Conservation (phyloP, 2,888 invertebrate genomes). For the Xanthorhoe designata region DNA sequence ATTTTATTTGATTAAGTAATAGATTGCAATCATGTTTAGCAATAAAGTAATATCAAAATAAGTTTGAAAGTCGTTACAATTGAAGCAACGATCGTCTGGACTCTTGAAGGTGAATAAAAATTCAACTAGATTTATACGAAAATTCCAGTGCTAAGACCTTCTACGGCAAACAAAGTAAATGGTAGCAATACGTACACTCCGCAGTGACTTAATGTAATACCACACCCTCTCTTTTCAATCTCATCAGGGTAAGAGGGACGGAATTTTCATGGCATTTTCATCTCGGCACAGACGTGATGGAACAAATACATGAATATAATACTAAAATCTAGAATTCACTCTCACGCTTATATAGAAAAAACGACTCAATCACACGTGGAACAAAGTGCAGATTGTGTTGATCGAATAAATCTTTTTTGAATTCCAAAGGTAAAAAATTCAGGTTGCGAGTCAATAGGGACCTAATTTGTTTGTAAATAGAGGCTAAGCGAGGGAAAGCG, state of each 20-base stretch:
- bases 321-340: constrained; percentile 75
- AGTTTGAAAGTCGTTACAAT: constrained; percentile 67
- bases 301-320: constrained; percentile 84
- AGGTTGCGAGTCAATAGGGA: constrained; percentile 55
- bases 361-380: constrained; percentile 60
- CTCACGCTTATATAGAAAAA: constrained; percentile 56
- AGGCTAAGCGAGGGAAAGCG: constrained; percentile 45
- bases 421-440: constrained; percentile 76
- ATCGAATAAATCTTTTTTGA: constrained; percentile 73
- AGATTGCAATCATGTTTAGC: constrained; percentile 47
- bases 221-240: constrained; percentile 65
- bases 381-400: constrained; percentile 72
- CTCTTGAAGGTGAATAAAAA: constrained; percentile 74
- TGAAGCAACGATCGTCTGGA: constrained; percentile 69
- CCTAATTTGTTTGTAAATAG: constrained; percentile 54
- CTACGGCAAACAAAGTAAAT: constrained; percentile 71
- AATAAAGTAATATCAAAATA: constrained; percentile 56
- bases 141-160: constrained; percentile 65
- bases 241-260: constrained; percentile 68
- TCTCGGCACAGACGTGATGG: constrained; percentile 79
- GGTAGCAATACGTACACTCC: constrained; percentile 68
- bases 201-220: constrained; percentile 76
- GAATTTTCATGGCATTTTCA: constrained; percentile 81
- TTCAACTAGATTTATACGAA: constrained; percentile 65
- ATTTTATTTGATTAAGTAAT: constrained; percentile 34